Conservation (phyloP, 2,113 vertebrate genomes). For the Silurus asotus region DNA sequence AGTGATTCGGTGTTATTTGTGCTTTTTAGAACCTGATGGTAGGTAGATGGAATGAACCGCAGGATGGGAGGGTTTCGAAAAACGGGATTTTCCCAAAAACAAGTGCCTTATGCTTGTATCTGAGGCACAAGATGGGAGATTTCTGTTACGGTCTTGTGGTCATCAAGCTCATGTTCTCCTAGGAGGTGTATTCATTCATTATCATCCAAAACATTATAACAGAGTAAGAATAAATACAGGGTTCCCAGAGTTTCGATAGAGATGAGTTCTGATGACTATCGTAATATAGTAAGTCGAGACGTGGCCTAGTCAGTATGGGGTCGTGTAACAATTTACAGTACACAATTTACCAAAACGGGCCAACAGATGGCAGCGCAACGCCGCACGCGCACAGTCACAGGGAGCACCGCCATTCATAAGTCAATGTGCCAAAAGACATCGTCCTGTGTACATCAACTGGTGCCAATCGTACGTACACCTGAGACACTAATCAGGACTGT, state of each 20-base stretch:
- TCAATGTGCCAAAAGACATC: too few species aligned
- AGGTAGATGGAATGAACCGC: not conserved
- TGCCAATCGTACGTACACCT: not conserved
- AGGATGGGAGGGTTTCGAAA: not conserved
- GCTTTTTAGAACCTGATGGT: not conserved
- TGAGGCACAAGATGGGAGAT: not conserved
- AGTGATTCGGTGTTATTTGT: not conserved
- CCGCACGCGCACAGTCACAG: too few species aligned
- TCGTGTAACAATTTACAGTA: too few species aligned
- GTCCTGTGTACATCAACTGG: too few species aligned
- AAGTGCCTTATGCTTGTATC: not conserved
- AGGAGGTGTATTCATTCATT: not conserved
- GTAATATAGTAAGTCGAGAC: too few species aligned
- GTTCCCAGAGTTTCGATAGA: too few species aligned
- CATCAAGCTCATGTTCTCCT: not conserved
- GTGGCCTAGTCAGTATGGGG: too few species aligned
- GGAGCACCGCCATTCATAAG: too few species aligned
- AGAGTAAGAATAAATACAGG: too few species aligned
- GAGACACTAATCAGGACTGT: not conserved
- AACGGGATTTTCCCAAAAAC: not conserved
- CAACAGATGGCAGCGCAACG: too few species aligned
- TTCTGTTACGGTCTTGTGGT: not conserved
- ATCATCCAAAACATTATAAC: not conserved
- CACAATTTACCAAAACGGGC: too few species aligned
- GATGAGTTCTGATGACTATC: too few species aligned